A percentile compares a stretch with the other conserved stretches of the same genome.
phyloP scores from a whole-genome alignment of 2,797 vertebrate genomes.

The Mareca penelope region DNA sequence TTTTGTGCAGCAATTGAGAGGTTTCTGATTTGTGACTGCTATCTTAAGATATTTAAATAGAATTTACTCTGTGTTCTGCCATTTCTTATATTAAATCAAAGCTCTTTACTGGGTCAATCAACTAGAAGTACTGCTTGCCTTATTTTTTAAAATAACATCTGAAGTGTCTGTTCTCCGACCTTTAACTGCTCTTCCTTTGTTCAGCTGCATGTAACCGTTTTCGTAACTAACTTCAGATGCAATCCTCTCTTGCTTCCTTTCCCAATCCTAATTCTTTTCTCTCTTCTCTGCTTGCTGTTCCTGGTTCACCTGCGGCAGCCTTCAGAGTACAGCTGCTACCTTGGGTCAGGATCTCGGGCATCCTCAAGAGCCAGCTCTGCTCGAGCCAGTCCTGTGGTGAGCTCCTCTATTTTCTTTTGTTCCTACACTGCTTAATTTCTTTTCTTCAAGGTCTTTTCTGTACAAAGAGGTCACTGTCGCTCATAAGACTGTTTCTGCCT shows the following conservation, averaged over 20 bases:
- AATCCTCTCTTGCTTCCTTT: neutral
- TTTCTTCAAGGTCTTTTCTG: neutral
- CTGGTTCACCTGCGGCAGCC: constrained; percentile 76
- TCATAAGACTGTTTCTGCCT: rapidly evolving
- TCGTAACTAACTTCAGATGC: neutral
- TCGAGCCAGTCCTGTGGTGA: constrained; percentile 97
- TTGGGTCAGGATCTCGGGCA: constrained; percentile 88
- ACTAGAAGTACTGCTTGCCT: neutral
- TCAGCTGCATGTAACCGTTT: neutral
- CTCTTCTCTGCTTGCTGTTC: constrained; percentile 56
- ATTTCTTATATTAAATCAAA: neutral
- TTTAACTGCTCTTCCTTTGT: constrained; percentile 1
- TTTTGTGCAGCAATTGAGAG: neutral
- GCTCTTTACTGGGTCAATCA: neutral
- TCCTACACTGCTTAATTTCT: neutral
- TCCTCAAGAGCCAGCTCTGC: constrained; percentile 95
- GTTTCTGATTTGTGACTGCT: neutral
- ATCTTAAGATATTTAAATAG: neutral
- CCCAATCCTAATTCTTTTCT: constrained; percentile 50
- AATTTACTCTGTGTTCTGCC: neutral
- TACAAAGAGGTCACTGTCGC: neutral
- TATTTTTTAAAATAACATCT: neutral
- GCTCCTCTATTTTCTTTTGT: constrained; percentile 58
- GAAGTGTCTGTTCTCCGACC: neutral
- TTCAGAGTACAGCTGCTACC: constrained; percentile 87